Conservation (phyloP, 2,113 vertebrate species). For the Morone saxatilis region DNA sequence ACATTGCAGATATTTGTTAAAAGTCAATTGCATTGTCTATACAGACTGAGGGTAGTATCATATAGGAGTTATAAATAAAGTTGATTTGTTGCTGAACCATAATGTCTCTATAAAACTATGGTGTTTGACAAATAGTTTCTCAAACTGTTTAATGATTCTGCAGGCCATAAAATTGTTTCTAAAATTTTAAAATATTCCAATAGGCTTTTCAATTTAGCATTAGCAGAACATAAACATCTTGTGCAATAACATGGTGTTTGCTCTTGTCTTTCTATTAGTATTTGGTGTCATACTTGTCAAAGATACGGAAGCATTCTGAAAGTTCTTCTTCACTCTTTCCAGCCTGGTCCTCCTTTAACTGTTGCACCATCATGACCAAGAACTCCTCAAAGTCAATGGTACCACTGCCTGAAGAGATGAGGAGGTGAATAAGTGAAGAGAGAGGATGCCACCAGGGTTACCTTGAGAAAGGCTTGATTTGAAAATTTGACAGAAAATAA, state of each 20-base stretch:
- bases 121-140: too few species aligned
- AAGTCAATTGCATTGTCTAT: too few species aligned
- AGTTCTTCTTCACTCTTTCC: constrained; percentile 96
- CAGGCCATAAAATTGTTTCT: background rate
- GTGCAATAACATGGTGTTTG: background rate
- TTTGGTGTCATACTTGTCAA: constrained; percentile 89
- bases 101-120: background rate
- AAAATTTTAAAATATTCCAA: background rate
- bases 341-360: constrained; percentile 97
- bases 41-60: background rate
- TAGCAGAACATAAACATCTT: background rate
- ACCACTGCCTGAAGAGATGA: constrained; percentile 88
- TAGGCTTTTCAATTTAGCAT: background rate
- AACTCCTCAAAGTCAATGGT: constrained; percentile 99
- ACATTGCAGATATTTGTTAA: background rate
- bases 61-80: background rate
- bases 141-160: background rate
- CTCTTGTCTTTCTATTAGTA: background rate
- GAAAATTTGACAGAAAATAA: too few species aligned
- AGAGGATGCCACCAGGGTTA: background rate
- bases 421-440: background rate
- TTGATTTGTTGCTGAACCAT: background rate
- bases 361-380: constrained; percentile 99
- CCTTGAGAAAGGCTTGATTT: too few species aligned
- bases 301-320: constrained; percentile 96